Percentiles rank a stretch among this genome's conserved stretches.
These are phyloP conservation scores for Agelastica alni DNA, from an alignment of 2,888 invertebrate species.

Conservation along the genomic window DNA sequence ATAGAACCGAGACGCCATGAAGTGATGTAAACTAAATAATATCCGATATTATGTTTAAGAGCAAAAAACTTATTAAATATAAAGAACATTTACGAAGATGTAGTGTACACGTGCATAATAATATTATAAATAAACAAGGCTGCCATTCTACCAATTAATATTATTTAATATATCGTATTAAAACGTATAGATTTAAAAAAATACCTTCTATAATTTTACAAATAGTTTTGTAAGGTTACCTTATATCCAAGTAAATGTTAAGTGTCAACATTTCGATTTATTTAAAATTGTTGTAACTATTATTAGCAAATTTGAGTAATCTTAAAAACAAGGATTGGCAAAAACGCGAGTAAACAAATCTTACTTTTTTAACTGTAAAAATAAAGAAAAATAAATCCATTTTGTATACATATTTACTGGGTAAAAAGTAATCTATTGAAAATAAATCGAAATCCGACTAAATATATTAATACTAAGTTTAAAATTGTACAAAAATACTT, in stretches of 20 bases:
- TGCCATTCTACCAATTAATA: not conserved
- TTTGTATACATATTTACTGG: too few species aligned
- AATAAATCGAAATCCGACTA: too few species aligned
- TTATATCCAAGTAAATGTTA: not conserved
- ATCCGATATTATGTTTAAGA: slow-evolving; percentile 4
- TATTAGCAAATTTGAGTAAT: not conserved
- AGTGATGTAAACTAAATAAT: slow-evolving; percentile 7
- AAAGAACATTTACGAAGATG: slow-evolving; percentile 10
- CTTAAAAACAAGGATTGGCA: slow-evolving; percentile 1
- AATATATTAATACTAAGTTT: too few species aligned
- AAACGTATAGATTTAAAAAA: slow-evolving; percentile 3
- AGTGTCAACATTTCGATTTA: not conserved
- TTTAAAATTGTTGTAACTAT: not conserved
- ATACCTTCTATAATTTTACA: not conserved
- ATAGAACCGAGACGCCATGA: slow-evolving; percentile 12
- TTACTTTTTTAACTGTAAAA: too few species aligned
- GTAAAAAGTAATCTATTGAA: too few species aligned
- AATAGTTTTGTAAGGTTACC: not conserved
- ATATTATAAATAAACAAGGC: slow-evolving; percentile 5
- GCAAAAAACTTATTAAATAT: slow-evolving; percentile 8
- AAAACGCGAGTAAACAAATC: too few species aligned
- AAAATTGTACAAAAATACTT: too few species aligned
- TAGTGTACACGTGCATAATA: slow-evolving; percentile 5
- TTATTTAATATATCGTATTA: not conserved
- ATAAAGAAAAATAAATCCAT: too few species aligned